Evolutionary conservation across 2,113 vertebrate species (phyloP), one percentile per base, ranked within the genome.

Genomic region (Rissa tridactyla): DNA sequence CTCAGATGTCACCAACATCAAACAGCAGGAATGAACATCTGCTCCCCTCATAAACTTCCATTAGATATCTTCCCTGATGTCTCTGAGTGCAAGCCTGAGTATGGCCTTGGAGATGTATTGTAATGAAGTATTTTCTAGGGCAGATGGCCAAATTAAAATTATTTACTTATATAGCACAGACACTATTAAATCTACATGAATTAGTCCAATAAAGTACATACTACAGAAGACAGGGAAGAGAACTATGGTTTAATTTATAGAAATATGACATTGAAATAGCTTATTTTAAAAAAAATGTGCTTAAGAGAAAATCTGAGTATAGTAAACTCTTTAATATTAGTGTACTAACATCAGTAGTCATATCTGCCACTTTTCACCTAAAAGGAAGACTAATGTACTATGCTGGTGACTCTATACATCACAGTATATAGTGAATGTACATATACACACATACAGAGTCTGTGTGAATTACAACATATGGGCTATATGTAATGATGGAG

Each of bases 91-190:
- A 78, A 92, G 58, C 86, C 77, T 60, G 32, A 90, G 38, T 76
- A 29, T 76, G 60, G 65, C 78, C 58, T 79, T 88, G 52, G 76
- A 98, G 72, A 54, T 78, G 11, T 62, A 46, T 91, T 93, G 44
- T 83, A 57, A 34, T 64, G n/a, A 86, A 90, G 69, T 40, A 75
- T 89, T 94, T 65, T 83, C 86, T 93, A 34, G 57, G 88, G 86
- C 86, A 97, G 86, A 93, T 95, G 80, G 58, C 70, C 51, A 97
- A 92, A 96, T 96, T 78, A 85, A 97, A 96, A 90, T 96, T 89
- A 90, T 96, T 96, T 94, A 86, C 64, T 84, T 95, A 49, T 55
- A 32, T 70, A 70, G 22, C 58, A 55, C 40, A 88, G 40, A 14
- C 75, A 34, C 90, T 90, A 52, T 32, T 60, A 96, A 92, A 93